Percentiles rank a stretch among this genome's conserved stretches.
Evolutionary conservation across 2,797 vertebrate genomes (phyloP).

Genomic region (Pempheris klunzingeri): DNA sequence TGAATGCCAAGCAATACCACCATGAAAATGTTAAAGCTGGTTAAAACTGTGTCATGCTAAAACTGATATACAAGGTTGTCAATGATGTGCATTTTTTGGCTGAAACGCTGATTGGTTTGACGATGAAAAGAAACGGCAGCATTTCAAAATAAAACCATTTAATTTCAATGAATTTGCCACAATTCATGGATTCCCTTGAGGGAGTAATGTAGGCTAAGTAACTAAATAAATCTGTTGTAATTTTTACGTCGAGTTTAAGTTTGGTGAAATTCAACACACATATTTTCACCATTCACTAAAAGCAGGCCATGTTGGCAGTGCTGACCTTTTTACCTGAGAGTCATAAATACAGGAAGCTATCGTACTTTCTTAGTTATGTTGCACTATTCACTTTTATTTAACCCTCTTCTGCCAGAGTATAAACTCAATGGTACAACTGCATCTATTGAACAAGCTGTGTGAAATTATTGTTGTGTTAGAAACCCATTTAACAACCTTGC

Average conservation of each 20-base stretch:
- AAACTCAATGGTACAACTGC: no score
- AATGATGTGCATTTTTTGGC: no score
- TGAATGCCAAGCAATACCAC: not conserved
- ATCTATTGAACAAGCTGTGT: not conserved
- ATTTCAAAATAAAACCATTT: no score
- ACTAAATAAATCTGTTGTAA: not conserved
- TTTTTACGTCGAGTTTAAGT: not conserved
- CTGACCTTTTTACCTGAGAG: not conserved
- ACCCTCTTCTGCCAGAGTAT: no score
- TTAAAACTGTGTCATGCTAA: not conserved
- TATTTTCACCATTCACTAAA: no score
- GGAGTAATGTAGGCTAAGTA: no score
- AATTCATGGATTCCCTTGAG: not conserved
- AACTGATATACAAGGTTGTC: not conserved
- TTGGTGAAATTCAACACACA: not conserved
- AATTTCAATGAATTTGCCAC: not conserved
- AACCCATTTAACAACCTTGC: no score
- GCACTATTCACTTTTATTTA: no score
- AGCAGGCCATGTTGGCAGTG: no score
- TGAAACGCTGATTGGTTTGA: no score
- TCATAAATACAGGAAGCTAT: not conserved
- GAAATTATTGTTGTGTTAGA: not conserved
- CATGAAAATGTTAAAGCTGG: not conserved
- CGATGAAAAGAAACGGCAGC: no score
- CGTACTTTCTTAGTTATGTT: not conserved